Conservation (phyloP, 2,797 vertebrate species). For the Agapornis canus region DNA sequence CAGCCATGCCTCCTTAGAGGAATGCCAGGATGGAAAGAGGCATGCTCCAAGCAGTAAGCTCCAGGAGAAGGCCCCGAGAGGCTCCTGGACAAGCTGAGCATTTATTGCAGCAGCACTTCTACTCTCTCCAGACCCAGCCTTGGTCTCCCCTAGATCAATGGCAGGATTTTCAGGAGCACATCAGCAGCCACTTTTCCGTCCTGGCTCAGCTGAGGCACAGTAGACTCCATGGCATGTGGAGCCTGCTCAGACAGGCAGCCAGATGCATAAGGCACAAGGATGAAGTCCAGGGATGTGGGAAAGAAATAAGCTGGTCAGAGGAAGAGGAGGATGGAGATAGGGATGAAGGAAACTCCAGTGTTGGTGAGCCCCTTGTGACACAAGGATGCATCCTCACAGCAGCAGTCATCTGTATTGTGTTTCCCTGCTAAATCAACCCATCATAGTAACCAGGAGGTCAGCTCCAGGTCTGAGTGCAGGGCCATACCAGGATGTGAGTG, state of each 20-base stretch:
- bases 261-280: conserved; percentile 12
- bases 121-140: not conserved
- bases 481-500: fast-evolving
- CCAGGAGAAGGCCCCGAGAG: not conserved
- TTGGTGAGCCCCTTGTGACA: not conserved
- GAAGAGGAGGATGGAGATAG: conserved; percentile 1
- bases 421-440: not conserved
- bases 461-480: conserved; percentile 33
- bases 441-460: conserved; percentile 4
- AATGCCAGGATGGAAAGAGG: not conserved
- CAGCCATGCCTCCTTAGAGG: not conserved
- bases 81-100: not conserved
- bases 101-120: not conserved
- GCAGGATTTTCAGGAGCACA: not conserved
- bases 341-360: conserved; percentile 38
- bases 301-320: not conserved
- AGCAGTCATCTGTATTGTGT: not conserved
- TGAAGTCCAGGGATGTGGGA: not conserved
- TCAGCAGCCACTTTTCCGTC: not conserved
- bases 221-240: not conserved
- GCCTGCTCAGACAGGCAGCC: not conserved
- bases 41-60: not conserved
- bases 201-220: not conserved
- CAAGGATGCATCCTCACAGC: conserved; percentile 26
- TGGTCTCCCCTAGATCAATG: not conserved